Evolutionary conservation across 2,113 vertebrate genomes (phyloP), one percentile per base, ranked within the genome.

Genomic region (Nasalis larvatus): DNA sequence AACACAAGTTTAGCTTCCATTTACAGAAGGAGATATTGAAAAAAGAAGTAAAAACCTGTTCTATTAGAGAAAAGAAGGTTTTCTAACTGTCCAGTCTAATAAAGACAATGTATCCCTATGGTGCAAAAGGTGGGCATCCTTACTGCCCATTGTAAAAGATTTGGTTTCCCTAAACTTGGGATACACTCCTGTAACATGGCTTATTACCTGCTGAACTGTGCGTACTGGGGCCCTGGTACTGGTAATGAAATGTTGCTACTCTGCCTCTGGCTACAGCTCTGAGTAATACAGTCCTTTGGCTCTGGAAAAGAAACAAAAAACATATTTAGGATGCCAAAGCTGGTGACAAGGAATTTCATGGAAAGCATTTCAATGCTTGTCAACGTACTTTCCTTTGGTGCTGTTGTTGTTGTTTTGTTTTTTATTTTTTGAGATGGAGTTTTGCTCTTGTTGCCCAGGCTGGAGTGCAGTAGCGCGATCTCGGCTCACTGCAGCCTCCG

Each of bases 301-400:
- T 92, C 23, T 66, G 45, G 30, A 74, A 87, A 37, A 68, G 18
- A 85, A 10, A 80, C 17, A 40, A 32, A 54, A 42, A 56, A 6
- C 45, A 9, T 77, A 18, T 58, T 74, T 90, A 58, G 71, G 77
- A 93, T 85, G 37, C 45, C 40, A 25, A 37, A 37, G 32, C 49
- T 78, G 47, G 42, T 11, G 4, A 42, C 35, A 68, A 56, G 42
- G 49, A 27, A 37, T 80, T 68, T 52, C 49, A 54, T 0, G 14
- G 21, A 45, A 77, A n/a, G 42, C 35, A 20, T 83, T 69, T 94
- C 5, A n/a, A 4, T 27, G 2, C 17, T 45, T 18, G 20, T 18
- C 25, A 78, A 0, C 0, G 3, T 17, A 1, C 16, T n/a, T 71
- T 30, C 11, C 17, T 45, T 47, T 69, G 52, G 6, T 20, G 52